These are phyloP conservation scores for Kryptolebias ocellatus DNA, from an alignment of 2,797 vertebrate genomes.

Conservation along the genomic window DNA sequence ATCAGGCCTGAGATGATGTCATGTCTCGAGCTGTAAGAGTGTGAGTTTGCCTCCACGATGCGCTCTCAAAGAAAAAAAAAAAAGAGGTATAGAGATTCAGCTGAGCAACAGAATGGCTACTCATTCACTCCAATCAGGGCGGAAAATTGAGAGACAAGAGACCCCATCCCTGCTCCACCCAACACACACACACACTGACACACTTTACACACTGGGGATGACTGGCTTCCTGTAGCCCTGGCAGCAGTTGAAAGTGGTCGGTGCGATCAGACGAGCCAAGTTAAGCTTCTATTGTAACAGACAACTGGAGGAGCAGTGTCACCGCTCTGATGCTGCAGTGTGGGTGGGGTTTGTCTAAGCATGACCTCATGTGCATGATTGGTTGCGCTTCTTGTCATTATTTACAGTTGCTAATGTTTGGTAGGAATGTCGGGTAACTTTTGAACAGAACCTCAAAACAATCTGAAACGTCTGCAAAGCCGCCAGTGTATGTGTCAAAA, in stretches of 20 bases:
- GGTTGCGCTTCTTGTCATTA: constrained; percentile 46
- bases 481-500: constrained; percentile 9
- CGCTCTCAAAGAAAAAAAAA: constrained; percentile 38
- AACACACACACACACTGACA: constrained; percentile 37
- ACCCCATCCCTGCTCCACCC: constrained; percentile 65
- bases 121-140: constrained; percentile 98
- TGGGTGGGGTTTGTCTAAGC: constrained; percentile 69
- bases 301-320: constrained; percentile 78
- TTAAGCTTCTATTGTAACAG: constrained; percentile 77
- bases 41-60: constrained; percentile 36
- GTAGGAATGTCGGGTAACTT: constrained; percentile 35
- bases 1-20: constrained; percentile 63
- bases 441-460: constrained; percentile 28
- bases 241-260: constrained; percentile 83
- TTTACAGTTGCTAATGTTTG: constrained; percentile 44
- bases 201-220: constrained; percentile 53
- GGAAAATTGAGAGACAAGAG: constrained; percentile 96
- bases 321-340: constrained; percentile 74
- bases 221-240: constrained; percentile 78
- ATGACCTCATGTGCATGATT: constrained; percentile 80
- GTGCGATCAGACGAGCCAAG: constrained; percentile 67
- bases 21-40: constrained; percentile 50
- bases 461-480: constrained; percentile 17
- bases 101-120: constrained; percentile 81
- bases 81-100: constrained; percentile 77